Conservation (phyloP, 2,113 vertebrate species). For the Zosterops pallidus region DNA sequence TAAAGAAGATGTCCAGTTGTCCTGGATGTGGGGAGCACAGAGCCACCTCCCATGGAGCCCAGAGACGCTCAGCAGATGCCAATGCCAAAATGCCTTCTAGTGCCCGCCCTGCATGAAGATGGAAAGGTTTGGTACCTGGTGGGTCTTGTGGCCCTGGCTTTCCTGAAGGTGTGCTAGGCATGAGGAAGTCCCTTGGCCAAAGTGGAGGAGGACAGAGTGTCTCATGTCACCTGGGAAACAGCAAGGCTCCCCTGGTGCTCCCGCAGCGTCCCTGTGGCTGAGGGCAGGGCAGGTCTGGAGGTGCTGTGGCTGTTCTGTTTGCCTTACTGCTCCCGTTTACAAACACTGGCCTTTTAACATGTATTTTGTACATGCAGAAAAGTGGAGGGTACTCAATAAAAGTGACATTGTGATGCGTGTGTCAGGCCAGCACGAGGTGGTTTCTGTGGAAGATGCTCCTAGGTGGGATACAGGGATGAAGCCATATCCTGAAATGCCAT, state of each 20-base stretch:
- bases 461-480: not conserved
- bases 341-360: not conserved
- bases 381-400: not conserved
- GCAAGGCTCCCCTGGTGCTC: not conserved
- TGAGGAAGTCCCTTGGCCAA: accelerated
- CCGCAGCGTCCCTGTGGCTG: accelerated
- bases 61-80: not conserved
- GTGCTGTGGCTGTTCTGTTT: not conserved
- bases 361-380: not conserved
- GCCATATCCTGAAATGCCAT: accelerated
- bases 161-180: not conserved
- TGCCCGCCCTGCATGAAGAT: not conserved
- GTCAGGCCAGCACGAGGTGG: accelerated
- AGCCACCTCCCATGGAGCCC: not conserved
- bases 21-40: not conserved
- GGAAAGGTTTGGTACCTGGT: not conserved
- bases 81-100: not conserved
- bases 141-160: not conserved
- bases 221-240: not conserved
- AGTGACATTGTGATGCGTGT: not conserved
- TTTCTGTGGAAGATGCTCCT: not conserved
- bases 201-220: not conserved
- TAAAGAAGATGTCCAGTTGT: not conserved
- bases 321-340: constrained; percentile 30
- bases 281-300: not conserved